Percentiles rank a stretch among this genome's conserved stretches.
Conservation (phyloP, 1,140 invertebrate species). For the Heliconius hewitsoni region DNA sequence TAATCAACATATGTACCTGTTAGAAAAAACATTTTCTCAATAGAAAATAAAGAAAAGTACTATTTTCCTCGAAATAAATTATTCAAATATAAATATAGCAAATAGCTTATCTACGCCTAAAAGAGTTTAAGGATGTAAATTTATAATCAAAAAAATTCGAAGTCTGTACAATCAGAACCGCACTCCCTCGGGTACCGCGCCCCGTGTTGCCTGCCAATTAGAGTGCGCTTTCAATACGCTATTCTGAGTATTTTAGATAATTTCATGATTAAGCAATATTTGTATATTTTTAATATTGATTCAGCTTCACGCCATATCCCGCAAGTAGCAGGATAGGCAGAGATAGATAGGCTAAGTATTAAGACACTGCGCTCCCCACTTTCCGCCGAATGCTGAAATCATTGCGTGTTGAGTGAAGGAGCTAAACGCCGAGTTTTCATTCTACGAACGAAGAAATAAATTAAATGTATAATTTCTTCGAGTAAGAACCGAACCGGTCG, state of each 20-base stretch:
- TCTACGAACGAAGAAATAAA: too few relatives aligned
- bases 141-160: conserved; percentile 8
- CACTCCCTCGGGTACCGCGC: conserved; percentile 1
- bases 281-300: too few relatives aligned
- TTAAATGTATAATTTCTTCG: too few relatives aligned
- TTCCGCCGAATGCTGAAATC: too few relatives aligned
- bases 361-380: too few relatives aligned
- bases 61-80: background rate
- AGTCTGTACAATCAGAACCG: conserved; percentile 5
- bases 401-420: too few relatives aligned
- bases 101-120: background rate
- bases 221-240: conserved; percentile 11
- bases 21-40: background rate
- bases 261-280: background rate
- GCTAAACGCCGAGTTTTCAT: too few relatives aligned
- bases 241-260: background rate
- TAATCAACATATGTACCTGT: too few relatives aligned
- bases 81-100: background rate
- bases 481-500: too few relatives aligned
- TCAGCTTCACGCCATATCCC: too few relatives aligned
- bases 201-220: conserved; percentile 12
- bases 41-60: background rate
- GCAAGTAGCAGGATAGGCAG: too few relatives aligned
- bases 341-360: too few relatives aligned
- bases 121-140: conserved; percentile 9